Conservation (phyloP, 2,888 invertebrate genomes). For the Hanleya hanleyi region DNA sequence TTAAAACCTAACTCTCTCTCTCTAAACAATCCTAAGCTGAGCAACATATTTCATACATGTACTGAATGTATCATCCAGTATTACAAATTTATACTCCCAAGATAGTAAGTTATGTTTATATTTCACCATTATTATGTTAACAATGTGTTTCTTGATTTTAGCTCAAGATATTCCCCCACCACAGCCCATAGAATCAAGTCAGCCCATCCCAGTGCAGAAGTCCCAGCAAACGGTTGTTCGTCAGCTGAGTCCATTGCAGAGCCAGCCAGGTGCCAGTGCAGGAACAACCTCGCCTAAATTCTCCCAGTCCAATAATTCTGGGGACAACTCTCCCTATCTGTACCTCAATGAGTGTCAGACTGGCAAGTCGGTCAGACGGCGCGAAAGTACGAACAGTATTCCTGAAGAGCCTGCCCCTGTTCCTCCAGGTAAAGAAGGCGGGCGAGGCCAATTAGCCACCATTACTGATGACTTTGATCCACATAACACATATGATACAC, state of each 20-base stretch:
- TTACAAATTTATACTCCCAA: too few species aligned
- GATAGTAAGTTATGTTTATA: too few species aligned
- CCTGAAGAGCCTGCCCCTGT: slow-evolving; percentile 64
- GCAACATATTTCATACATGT: too few species aligned
- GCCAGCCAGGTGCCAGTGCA: background rate
- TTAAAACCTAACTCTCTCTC: too few species aligned
- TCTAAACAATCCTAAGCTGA: too few species aligned
- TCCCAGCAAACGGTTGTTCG: background rate
- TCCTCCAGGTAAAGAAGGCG: slow-evolving; percentile 48
- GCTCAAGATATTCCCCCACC: background rate
- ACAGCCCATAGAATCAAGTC: background rate
- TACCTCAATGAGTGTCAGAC: background rate
- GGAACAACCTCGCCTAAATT: background rate
- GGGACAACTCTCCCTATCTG: background rate
- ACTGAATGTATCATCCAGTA: too few species aligned
- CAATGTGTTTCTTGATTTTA: too few species aligned
- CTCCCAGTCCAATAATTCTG: background rate
- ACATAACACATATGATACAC: slow-evolving; percentile 15
- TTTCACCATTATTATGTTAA: too few species aligned
- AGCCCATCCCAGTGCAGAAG: background rate
- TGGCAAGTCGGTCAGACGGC: slow-evolving; percentile 19
- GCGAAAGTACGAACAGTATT: slow-evolving; percentile 61
- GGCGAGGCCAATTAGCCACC: background rate
- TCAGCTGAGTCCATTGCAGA: background rate
- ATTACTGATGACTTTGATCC: slow-evolving; percentile 10